Base-by-base conservation (phyloP, 1,140 invertebrate genomes). In the Hylaeus volcanicus region DNA sequence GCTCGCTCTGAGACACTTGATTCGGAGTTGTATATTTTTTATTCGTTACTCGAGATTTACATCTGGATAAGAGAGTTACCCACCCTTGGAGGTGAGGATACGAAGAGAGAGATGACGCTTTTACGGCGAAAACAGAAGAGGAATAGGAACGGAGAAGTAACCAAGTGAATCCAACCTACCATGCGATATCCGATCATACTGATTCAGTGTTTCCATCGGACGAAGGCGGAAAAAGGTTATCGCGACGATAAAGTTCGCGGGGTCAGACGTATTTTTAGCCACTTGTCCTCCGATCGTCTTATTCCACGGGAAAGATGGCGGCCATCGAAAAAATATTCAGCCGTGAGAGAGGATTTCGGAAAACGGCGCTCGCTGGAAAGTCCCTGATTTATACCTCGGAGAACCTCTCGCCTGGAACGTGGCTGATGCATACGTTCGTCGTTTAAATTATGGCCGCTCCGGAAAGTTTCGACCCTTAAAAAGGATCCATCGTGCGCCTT, bases 161-260 rank as follows among this genome's bases (percentile, higher is more conserved):
- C 76, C 76, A 45, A 65, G 71, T 65, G 77, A 79, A 74, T 74
- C 53, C 51, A 74, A 65, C 70, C 73, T 76, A 53, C 55, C 72
- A 11, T 53, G 64, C 41, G 79, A 77, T 81, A 81, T 81, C 51
- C 74, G 74, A 81, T 81, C 79, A 41, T 81, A 77, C 79, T 64
- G 79, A 81, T 81, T 81, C 79, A 65, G 74, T 77, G 79, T 81
- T 70, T 77, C 79, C 74, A 77, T 81, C 66, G 48, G 66, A 15
- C 51, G 39, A 6, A 39, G 39, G 15, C 14, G 66, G 74, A 43
- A 39, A 48, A 70, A 77, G 65, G 56, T 81, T 81, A 74, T 74
- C 70, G 77, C 51, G 60, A 74, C 64, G 77, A 79, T 74, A 79
- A 81, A 81, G 73, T 55, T 63, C 72, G 64, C 37, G 15, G 15